Percentiles rank a stretch among this genome's conserved stretches.
phyloP scores from a whole-genome alignment of 2,113 vertebrate genomes.

The Saguinus midas region DNA sequence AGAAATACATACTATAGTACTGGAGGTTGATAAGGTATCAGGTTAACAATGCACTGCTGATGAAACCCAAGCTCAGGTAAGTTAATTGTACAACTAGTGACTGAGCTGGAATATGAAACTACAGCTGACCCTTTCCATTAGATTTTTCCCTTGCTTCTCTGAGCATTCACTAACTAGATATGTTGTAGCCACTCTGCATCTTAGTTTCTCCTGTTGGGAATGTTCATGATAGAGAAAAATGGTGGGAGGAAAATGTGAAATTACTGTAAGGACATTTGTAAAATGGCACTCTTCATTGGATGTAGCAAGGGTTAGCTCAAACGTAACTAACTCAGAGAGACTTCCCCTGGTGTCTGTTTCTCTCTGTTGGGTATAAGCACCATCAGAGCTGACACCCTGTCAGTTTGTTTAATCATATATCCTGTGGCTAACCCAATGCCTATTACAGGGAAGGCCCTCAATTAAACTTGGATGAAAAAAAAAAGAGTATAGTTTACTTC shows the following conservation, averaged over 20 bases:
- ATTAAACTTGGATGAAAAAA: neutral
- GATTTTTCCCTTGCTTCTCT: neutral
- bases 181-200: too few species aligned
- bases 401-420: neutral
- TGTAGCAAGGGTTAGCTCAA: neutral
- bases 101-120: neutral
- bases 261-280: neutral
- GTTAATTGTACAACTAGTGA: neutral
- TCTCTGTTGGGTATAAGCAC: neutral
- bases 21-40: neutral
- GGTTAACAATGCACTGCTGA: neutral
- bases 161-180: neutral
- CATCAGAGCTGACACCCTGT: neutral
- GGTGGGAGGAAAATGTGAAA: neutral
- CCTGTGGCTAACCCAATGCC: neutral
- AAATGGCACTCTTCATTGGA: neutral
- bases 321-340: neutral
- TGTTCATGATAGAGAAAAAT: neutral
- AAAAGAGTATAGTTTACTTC: neutral
- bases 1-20: neutral
- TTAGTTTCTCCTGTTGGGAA: neutral
- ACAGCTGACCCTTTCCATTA: neutral
- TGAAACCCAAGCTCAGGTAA: neutral
- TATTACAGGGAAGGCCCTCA: neutral
- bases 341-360: neutral